phyloP scores from a whole-genome alignment of 2,888 invertebrate genomes.

The Hyppa rectilinea region DNA sequence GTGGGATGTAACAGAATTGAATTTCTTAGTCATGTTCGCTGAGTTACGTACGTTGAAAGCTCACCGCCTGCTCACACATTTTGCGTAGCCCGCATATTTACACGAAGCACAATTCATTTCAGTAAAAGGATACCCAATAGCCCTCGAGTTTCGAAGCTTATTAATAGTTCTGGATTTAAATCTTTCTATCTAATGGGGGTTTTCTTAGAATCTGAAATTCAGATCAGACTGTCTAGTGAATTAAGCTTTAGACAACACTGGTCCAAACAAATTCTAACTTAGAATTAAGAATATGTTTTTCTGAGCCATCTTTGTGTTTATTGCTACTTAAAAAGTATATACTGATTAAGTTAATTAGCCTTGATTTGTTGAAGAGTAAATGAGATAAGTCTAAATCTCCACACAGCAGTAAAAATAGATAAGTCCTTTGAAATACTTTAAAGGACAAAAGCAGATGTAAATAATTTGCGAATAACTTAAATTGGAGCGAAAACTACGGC shows the following conservation, averaged over 20 bases:
- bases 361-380: not conserved
- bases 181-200: conserved; percentile 15
- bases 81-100: conserved; percentile 62
- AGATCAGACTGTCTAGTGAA: not conserved
- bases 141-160: conserved; percentile 56
- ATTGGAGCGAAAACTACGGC: not conserved
- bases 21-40: conserved; percentile 75
- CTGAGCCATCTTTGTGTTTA: not conserved
- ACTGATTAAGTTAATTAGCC: not conserved
- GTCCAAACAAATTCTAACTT: not conserved
- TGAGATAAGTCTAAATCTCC: not conserved
- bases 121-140: conserved; percentile 57
- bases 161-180: conserved; percentile 48
- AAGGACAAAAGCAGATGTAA: not conserved
- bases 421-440: not conserved
- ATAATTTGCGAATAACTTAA: not conserved
- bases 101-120: conserved; percentile 65
- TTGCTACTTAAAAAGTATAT: not conserved
- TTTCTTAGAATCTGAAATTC: not conserved
- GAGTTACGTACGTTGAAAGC: conserved; percentile 51
- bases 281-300: not conserved
- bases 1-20: conserved; percentile 69
- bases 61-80: conserved; percentile 50
- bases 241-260: not conserved
- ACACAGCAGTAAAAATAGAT: not conserved